phyloP scores from a whole-genome alignment of 2,888 invertebrate species.

The Hirtodrosophila histrioides region DNA sequence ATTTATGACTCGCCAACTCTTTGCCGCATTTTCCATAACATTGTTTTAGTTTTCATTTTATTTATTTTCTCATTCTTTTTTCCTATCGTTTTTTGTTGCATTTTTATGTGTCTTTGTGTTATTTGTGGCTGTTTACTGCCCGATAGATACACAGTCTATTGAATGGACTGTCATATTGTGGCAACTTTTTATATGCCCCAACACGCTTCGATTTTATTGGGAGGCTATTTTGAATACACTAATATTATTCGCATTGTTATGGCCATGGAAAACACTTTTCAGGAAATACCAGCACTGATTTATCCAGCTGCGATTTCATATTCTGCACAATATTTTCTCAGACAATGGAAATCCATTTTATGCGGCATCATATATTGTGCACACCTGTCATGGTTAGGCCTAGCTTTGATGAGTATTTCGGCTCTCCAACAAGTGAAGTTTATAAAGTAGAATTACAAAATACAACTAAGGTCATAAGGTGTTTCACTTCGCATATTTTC shows the following conservation, averaged over 20 bases:
- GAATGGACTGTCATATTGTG: conserved; percentile 74
- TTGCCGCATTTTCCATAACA: conserved; percentile 56
- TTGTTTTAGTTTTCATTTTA: conserved; percentile 64
- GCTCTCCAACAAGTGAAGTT: too few relatives aligned
- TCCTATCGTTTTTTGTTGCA: conserved; percentile 50
- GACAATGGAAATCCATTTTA: neutral
- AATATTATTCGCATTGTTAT: conserved; percentile 12
- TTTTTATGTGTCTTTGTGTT: conserved; percentile 65
- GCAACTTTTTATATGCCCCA: conserved; percentile 70
- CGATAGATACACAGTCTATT: conserved; percentile 64
- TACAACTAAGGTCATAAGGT: too few relatives aligned
- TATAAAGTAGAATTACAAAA: too few relatives aligned
- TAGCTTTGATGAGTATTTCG: too few relatives aligned
- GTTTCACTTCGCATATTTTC: too few relatives aligned
- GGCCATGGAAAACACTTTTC: conserved; percentile 13
- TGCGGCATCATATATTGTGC: too few relatives aligned
- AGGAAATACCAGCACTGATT: conserved; percentile 18
- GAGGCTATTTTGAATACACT: conserved; percentile 45
- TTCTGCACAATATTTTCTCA: conserved; percentile 4
- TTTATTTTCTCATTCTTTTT: conserved; percentile 21
- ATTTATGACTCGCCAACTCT: conserved; percentile 64
- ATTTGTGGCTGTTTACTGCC: conserved; percentile 57
- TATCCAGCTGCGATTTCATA: conserved; percentile 10
- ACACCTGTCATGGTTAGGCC: too few relatives aligned
- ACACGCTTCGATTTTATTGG: conserved; percentile 67